Evolutionary conservation across 2,797 vertebrate species (phyloP), one percentile per base, ranked within the genome.

Genomic region (Ctenosaura bakeri): DNA sequence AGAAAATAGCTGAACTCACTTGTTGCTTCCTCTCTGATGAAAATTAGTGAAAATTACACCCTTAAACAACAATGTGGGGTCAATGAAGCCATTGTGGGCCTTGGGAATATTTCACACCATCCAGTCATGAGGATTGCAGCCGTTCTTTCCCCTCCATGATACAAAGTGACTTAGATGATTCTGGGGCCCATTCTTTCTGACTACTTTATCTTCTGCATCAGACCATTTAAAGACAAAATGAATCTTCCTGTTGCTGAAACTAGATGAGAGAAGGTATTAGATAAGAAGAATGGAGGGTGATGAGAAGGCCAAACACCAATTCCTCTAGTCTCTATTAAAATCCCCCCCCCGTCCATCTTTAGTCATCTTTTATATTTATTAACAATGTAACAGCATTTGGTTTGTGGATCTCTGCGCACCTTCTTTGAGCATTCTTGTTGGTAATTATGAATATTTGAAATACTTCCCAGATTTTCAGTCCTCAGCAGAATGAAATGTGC

Each of bases 361-460:
- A 87, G 5, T 35, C 26, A 8, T n/a, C 22, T 78, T 85, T 3
- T 46, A 10, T 35, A 66, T 50, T 79, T 78, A 29, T 35, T 46
- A 59, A 7, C n/a, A 59, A 35, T 62, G 26, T 46, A 20, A 46
- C 20, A 46, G 8, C 4, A 56, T 81, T 54, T 76, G 20, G 42
- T 42, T 73, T 73, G 10, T 82, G 64, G 50, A 32, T 20, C 5
- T 52, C 29, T 56, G n/a, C 29, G 52, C 6, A 76, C 6, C 12
- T 38, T 38, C 22, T 35, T 52, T 20, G 52, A 42, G 1, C 24
- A 32, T 4, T 64, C 26, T 38, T 16, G 8, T 52, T 85, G 18
- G n/a, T 78, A 88, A 54, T 71, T 71, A 59, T 74, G 50, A 1
- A 10, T 20, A 90, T 62, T 82, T 90, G 29, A 32, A 86, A 69